Conservation (phyloP, 2,888 invertebrate species). For the Oasisia sp. region DNA sequence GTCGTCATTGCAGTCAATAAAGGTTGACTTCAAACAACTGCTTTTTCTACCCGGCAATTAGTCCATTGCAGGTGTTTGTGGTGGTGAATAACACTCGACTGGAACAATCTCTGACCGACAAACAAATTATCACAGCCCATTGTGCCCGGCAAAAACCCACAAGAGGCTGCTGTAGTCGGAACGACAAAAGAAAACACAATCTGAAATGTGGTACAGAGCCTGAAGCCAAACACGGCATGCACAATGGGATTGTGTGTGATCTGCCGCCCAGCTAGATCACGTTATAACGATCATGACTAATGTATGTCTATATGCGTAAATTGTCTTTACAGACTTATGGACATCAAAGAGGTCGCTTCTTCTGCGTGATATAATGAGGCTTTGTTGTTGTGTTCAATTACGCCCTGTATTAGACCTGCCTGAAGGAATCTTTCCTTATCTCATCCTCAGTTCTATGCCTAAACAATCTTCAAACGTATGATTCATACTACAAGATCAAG, state of each 20-base stretch:
- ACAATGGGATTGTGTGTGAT: background rate
- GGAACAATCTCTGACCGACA: background rate
- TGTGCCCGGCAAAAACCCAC: conserved; percentile 1
- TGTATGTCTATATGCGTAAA: background rate
- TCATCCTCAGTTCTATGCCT: background rate
- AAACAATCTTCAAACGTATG: background rate
- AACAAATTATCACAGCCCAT: background rate
- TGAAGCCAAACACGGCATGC: background rate
- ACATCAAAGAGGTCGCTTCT: background rate
- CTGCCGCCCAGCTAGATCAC: background rate
- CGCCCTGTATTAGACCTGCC: background rate
- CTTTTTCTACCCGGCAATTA: background rate
- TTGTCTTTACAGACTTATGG: background rate
- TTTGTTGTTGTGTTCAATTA: background rate
- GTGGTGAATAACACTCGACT: background rate
- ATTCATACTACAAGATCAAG: background rate
- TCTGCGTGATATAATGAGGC: background rate
- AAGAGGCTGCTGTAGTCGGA: background rate
- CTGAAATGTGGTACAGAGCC: background rate
- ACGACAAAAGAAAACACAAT: background rate
- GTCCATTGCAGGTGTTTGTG: background rate
- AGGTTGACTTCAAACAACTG: background rate
- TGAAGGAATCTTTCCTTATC: background rate
- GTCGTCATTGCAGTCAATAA: background rate
- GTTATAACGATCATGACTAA: background rate